Conservation (phyloP, 2,888 invertebrate genomes). For the Thelaira solivaga region DNA sequence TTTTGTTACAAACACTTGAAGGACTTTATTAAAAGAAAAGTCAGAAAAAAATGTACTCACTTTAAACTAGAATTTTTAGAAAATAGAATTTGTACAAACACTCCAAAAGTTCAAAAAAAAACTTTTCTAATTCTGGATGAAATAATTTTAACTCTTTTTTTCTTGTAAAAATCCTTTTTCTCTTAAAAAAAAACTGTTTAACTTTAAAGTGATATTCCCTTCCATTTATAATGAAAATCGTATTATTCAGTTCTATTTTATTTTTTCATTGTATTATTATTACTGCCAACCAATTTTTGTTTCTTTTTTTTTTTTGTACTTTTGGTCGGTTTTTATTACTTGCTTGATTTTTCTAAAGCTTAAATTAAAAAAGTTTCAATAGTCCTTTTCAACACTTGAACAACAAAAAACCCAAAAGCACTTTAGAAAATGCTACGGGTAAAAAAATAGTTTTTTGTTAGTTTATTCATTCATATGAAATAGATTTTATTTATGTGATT, state of each 20-base stretch:
- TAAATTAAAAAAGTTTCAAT: constrained; percentile 60
- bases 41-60: too few relatives aligned
- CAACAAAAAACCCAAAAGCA: constrained; percentile 6
- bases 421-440: background rate
- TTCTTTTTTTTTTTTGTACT: background rate
- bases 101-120: too few relatives aligned
- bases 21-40: background rate
- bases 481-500: background rate
- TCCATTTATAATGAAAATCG: constrained; percentile 19
- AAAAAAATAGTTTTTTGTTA: constrained; percentile 25
- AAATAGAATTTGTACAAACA: too few relatives aligned
- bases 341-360: constrained; percentile 6
- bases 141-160: too few relatives aligned
- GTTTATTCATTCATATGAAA: constrained; percentile 48
- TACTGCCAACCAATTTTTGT: background rate
- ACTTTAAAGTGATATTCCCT: constrained; percentile 3
- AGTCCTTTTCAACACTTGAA: constrained; percentile 50
- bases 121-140: too few relatives aligned
- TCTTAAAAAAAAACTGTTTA: background rate
- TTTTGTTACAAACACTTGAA: background rate
- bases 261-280: constrained; percentile 6
- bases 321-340: background rate
- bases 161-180: background rate
- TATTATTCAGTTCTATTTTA: too few relatives aligned
- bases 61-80: too few relatives aligned